These are phyloP conservation scores for Mesembrinibis cayennensis DNA, from an alignment of 2,113 vertebrate species.

Conservation along the genomic window DNA sequence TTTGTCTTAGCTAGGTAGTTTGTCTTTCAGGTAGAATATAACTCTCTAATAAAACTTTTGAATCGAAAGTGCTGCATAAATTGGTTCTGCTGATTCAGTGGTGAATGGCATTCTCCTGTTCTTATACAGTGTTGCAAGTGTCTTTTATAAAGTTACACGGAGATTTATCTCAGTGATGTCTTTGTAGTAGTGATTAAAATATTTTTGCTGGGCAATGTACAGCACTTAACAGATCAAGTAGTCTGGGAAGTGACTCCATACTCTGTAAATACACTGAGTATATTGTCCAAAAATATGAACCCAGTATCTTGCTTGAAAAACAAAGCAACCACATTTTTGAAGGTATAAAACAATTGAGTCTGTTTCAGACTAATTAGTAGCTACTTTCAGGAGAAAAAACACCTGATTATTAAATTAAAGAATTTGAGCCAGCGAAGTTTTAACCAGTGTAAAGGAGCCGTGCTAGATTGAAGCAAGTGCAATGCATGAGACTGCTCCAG, in stretches of 20 bases:
- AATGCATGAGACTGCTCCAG: neutral
- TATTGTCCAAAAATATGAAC: neutral
- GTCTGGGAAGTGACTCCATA: neutral
- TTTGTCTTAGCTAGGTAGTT: neutral
- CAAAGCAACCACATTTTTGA: neutral
- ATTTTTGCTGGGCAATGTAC: neutral
- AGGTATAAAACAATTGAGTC: neutral
- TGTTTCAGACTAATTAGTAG: neutral
- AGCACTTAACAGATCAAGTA: neutral
- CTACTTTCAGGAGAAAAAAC: neutral
- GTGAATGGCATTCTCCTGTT: neutral
- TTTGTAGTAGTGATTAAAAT: neutral
- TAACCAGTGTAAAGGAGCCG: neutral
- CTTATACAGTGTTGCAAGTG: neutral
- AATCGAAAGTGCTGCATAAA: neutral
- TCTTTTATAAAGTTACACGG: neutral
- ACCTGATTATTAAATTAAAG: neutral
- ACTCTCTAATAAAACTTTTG: neutral
- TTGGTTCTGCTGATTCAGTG: neutral
- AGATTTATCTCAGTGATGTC: neutral
- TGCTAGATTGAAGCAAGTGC: neutral
- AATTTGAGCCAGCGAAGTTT: neutral
- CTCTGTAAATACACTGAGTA: neutral
- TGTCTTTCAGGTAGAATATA: neutral
- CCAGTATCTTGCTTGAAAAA: neutral